Evolutionary conservation across 2,888 invertebrate species (phyloP), one percentile per base, ranked within the genome.

Genomic region (Lithophane socia): DNA sequence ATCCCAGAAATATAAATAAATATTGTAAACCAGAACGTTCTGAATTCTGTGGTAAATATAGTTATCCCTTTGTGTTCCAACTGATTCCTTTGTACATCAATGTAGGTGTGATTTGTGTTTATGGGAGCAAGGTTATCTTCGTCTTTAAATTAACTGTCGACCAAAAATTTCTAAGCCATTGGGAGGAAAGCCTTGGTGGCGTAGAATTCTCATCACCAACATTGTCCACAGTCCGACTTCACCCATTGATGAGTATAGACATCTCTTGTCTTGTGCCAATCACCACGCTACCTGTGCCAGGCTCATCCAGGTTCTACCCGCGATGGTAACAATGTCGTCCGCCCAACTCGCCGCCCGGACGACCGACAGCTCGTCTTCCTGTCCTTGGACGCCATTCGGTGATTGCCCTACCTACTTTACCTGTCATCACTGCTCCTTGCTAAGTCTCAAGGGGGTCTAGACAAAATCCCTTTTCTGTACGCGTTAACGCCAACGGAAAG

Each of bases 91-190:
- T 58, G 58, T 66, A 49, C 21, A 44, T 65, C 47, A 69, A 42
- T 69, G 58, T 83, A 10, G 13, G 13, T 74, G 68, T 76, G 67
- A 72, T 74, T 24, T 37, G 49, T 66, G 66, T 64, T 71, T 79
- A 70, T 75, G 49, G 49, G 29, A 37, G 47, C 69, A 42, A 74
- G 72, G 80, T 79, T 78, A 10, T 21, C 21, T 67, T 56, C 37
- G 24, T 49, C 42, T 67, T 49, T 68, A 24, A 13, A 58, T 60
- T 29, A 18, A 29, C 80, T 21, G 16, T 21, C 1, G 5, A 13
- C 0, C 0, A 37, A n/a, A 7, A 37, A 37, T 47, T 49, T 13
- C n/a, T 42, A 16, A 37, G 21, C 21, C 16, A 8, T 29, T 60
- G 60, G 0, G 24, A 24, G 10, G 24, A 24, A 12, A 60, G 7